phyloP scores from a whole-genome alignment of 2,113 vertebrate genomes.

The Nyctibius bracteatus region DNA sequence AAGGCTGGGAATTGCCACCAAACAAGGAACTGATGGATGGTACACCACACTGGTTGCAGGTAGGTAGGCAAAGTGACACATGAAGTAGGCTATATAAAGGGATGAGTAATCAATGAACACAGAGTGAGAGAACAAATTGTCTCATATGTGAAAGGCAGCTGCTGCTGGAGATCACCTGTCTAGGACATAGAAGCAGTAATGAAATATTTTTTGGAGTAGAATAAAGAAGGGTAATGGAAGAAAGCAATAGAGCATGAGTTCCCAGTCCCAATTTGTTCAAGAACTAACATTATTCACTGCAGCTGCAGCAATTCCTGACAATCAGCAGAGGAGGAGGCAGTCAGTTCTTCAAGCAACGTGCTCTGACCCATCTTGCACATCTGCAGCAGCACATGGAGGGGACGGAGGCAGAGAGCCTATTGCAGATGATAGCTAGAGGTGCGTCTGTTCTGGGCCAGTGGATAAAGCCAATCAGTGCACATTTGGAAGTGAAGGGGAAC shows the following conservation, averaged over 20 bases:
- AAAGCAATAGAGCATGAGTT: background rate
- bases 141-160: background rate
- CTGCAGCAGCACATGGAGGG: background rate
- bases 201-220: background rate
- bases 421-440: background rate
- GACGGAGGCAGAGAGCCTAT: background rate
- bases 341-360: background rate
- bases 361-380: background rate
- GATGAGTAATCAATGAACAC: conserved; percentile 7
- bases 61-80: conserved; percentile 40
- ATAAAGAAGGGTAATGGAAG: background rate
- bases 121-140: conserved; percentile 15
- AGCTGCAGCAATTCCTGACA: background rate
- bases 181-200: background rate
- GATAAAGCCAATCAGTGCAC: background rate
- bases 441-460: background rate
- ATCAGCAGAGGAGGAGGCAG: background rate
- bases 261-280: background rate
- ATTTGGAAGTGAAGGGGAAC: background rate
- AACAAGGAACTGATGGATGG: background rate
- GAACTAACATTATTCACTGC: background rate
- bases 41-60: background rate
- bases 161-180: background rate
- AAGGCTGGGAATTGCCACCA: background rate
- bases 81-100: background rate